Base-by-base conservation (phyloP, 2,113 vertebrate genomes). In the Entomyzon cyanotis region DNA sequence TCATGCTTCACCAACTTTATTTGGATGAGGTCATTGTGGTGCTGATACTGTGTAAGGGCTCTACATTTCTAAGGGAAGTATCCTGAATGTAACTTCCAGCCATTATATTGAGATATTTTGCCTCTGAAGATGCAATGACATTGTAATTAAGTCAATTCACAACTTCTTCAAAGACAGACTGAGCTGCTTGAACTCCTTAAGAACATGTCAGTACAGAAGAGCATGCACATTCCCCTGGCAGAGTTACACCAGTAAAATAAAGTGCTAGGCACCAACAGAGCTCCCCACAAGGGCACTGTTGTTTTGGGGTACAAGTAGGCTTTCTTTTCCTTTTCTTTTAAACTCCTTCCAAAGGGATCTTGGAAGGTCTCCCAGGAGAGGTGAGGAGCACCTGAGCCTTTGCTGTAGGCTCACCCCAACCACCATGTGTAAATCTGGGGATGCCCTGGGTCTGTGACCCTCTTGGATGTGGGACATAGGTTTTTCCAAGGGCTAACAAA, bases 101-200 rank as follows among this genome's bases (percentile, higher is more conserved):
- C 10, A 3, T 52, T 92, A 39, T 20, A 37, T 33, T 67, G 59
- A 89, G 71, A 20, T 90, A 39, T 70, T 88, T 91, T 83, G 19
- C 39, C 39, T 59, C 65, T 52, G 71, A 96, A 93, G 75, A 47
- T 68, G 41, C 41, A 78, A 37, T 83, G 84, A 53, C 23, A 56
- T 56, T 3, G 6, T 27, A 95, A 93, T 81, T 77, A 90, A 94
- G 50, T 69, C 59, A 85, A 89, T 30, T 70, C 64, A 53, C 21
- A 78, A 47, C 4, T 2, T 93, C 62, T 90, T 95, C 81, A 92
- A 95, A 93, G 74, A 47, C 41, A 75, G 49, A 84, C 12, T 31
- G 64, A 93, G 78, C 44, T 5, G 4, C 44, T 64, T 78, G 39
- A 87, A 49, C 39, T 94, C 63, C 75, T 50, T 70, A 35, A 71